Percentiles rank a stretch among this genome's conserved stretches.
phyloP scores from a whole-genome alignment of 1,140 invertebrate species.

The Marisa cornuarietis region DNA sequence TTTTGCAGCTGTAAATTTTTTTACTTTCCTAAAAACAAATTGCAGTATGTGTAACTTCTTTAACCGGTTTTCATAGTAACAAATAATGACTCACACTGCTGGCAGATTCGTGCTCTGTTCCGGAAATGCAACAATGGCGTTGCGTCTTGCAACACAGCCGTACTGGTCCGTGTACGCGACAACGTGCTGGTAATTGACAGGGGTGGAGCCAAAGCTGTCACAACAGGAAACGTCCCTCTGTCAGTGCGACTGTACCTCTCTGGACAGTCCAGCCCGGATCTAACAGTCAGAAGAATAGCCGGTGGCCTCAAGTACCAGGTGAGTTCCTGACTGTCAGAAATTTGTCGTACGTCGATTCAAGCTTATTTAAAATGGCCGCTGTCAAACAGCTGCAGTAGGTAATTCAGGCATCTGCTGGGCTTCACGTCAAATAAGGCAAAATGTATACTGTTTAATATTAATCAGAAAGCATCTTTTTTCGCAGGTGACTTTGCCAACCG shows the following conservation, averaged over 20 bases:
- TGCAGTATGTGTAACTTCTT: too few relatives aligned
- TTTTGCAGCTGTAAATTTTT: too few relatives aligned
- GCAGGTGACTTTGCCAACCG: slow-evolving; percentile 52
- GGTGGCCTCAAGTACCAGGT: slow-evolving; percentile 50
- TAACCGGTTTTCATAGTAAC: too few relatives aligned
- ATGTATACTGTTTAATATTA: neutral
- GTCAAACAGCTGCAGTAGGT: neutral
- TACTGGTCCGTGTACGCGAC: slow-evolving; percentile 44
- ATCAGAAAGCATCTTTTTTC: slow-evolving; percentile 1
- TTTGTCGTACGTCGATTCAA: neutral
- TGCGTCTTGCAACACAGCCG: slow-evolving; percentile 49
- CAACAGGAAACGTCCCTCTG: slow-evolving; percentile 14
- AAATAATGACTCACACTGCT: too few relatives aligned
- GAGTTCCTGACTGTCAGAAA: neutral
- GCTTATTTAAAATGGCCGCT: neutral
- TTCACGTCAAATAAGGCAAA: neutral
- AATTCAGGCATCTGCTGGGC: neutral
- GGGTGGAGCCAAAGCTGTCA: slow-evolving; percentile 28
- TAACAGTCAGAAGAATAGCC: slow-evolving; percentile 43
- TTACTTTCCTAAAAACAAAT: too few relatives aligned
- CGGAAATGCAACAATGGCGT: slow-evolving; percentile 28
- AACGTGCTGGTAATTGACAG: slow-evolving; percentile 55
- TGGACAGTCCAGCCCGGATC: slow-evolving; percentile 50
- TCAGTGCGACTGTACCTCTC: slow-evolving; percentile 51
- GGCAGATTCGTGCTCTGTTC: slow-evolving; percentile 44